phyloP scores from a whole-genome alignment of 2,888 invertebrate genomes.

The Andrena trimmerana region DNA sequence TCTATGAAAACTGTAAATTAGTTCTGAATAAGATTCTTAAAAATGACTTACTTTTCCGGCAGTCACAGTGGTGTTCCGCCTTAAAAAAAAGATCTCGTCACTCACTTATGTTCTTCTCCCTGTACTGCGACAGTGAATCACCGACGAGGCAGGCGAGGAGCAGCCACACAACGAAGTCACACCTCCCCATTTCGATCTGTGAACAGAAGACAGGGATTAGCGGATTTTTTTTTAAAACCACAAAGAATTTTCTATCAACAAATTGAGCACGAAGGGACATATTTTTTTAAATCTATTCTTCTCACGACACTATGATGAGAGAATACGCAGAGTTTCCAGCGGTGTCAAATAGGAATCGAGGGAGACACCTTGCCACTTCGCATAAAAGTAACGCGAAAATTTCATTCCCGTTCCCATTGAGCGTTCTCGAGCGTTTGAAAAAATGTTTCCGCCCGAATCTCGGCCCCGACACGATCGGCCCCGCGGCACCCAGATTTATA shows the following conservation, averaged over 20 bases:
- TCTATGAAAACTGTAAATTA: too few relatives aligned
- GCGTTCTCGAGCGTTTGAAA: neutral
- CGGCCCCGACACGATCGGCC: neutral
- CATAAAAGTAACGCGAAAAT: neutral
- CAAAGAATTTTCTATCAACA: too few relatives aligned
- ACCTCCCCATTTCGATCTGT: slow-evolving; percentile 72
- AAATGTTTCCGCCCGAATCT: neutral
- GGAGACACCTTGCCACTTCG: too few relatives aligned
- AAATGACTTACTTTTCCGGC: too few relatives aligned
- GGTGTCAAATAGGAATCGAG: too few relatives aligned
- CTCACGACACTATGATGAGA: neutral
- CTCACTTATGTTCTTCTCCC: slow-evolving; percentile 80
- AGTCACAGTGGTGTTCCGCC: too few relatives aligned
- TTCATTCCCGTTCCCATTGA: neutral
- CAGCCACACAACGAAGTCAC: slow-evolving; percentile 68
- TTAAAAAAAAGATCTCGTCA: slow-evolving; percentile 20
- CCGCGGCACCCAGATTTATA: neutral
- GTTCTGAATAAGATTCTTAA: too few relatives aligned
- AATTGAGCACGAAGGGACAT: too few relatives aligned
- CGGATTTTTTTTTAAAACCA: neutral
- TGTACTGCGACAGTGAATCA: slow-evolving; percentile 73
- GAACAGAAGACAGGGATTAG: slow-evolving; percentile 38
- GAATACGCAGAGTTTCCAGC: too few relatives aligned
- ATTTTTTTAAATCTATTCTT: neutral
- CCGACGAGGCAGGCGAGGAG: slow-evolving; percentile 68